Evolutionary conservation across 1,140 invertebrate species (phyloP), one percentile per base, ranked within the genome.

Genomic region (Chironomus tepperi): DNA sequence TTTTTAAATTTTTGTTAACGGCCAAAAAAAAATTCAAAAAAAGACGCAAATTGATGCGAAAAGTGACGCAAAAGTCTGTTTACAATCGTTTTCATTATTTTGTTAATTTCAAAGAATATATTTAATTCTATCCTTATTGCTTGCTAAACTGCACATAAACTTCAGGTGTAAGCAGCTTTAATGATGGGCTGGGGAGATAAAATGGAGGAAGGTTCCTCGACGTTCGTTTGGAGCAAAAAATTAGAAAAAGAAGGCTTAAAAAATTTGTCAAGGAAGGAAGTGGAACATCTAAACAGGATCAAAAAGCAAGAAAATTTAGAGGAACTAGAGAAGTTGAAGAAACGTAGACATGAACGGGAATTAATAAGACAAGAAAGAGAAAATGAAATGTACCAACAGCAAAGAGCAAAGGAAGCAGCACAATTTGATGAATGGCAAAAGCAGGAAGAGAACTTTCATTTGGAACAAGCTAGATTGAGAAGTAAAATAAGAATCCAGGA

Each of bases 181-280:
- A 57, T 3, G 16, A 70, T 70, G 65, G 65, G 65, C 6, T 70
- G 65, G 65, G 65, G 65, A 18, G 65, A 70, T 70, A 70, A 70
- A 19, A 10, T 16, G n/a, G 65, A 70, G 19, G 65, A 70, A 70
- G 18, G 18, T 7, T 84, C 95, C 0, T 90, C 94, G 18, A 95
- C 94, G 0, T 99, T 99, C 85, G 92, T 98, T 5, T 99, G 98
- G 98, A 87, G 87, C 1, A 99, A 99, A 81, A 99, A 99, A 83
- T 84, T 98, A 43, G 91, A 96, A 77, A 96, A 97, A 79, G 96
- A 99, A 82, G 98, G 97, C 7, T 85, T 97, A 8, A 87, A 89
- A 65, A 89, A 88, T 78, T 87, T 96, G 0, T 89, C 88, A 19
- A 84, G 87, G 74, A 93, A 97, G 77, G 91, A 97, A 79, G 84